Evolutionary conservation across 2,888 invertebrate genomes (phyloP).

Genomic region (Pammene aurita): DNA sequence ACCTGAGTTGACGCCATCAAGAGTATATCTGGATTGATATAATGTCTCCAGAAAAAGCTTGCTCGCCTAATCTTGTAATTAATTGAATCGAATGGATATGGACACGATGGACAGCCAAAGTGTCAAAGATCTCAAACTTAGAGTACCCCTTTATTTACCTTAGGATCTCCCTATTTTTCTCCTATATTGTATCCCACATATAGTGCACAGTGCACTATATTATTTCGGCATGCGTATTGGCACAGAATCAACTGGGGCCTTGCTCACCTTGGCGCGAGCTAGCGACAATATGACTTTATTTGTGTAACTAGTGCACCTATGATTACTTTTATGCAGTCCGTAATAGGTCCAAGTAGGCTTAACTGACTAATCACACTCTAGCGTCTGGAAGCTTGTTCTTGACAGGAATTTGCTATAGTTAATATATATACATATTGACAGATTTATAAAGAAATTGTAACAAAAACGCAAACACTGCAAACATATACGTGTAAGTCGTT

Average conservation of each 20-base stretch:
- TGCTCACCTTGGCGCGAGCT: conserved; percentile 68
- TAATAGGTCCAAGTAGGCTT: not conserved
- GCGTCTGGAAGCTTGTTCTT: too few relatives aligned
- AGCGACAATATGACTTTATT: conserved; percentile 34
- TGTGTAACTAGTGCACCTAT: conserved; percentile 34
- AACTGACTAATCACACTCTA: too few relatives aligned
- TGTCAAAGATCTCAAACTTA: too few relatives aligned
- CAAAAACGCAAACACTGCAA: not conserved
- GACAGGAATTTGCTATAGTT: too few relatives aligned
- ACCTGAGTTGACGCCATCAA: not conserved
- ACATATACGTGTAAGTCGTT: not conserved
- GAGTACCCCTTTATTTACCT: too few relatives aligned
- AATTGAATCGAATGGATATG: too few relatives aligned
- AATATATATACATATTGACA: not conserved
- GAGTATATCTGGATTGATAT: not conserved
- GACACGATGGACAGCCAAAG: too few relatives aligned
- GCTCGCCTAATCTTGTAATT: too few relatives aligned
- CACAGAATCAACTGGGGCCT: conserved; percentile 67
- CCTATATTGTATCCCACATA: conserved; percentile 42
- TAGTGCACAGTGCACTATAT: conserved; percentile 44
- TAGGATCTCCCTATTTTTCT: too few relatives aligned
- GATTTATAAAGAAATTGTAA: not conserved
- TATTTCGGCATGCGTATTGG: conserved; percentile 67
- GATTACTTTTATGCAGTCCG: not conserved
- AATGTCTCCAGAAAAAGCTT: too few relatives aligned